phyloP scores from a whole-genome alignment of 2,888 invertebrate genomes.

The Zygothrica quintamaculata region DNA sequence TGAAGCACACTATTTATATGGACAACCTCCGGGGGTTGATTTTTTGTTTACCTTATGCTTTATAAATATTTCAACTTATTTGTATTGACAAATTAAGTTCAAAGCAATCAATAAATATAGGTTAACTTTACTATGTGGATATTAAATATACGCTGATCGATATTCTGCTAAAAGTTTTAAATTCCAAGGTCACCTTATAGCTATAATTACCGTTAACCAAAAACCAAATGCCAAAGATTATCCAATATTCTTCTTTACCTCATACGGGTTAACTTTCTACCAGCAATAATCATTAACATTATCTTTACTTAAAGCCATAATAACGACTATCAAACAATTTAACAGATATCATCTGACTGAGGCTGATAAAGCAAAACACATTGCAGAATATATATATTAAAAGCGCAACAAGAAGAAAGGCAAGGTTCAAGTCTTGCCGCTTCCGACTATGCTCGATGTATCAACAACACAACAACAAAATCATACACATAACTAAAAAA shows the following conservation, averaged over 20 bases:
- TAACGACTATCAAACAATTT: slow-evolving; percentile 14
- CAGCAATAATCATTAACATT: slow-evolving; percentile 45
- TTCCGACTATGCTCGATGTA: slow-evolving; percentile 42
- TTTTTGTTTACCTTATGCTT: slow-evolving; percentile 26
- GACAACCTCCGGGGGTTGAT: slow-evolving; percentile 1
- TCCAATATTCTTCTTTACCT: slow-evolving; percentile 55
- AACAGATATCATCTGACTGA: slow-evolving; percentile 9
- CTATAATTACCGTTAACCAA: slow-evolving; percentile 2
- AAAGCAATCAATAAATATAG: slow-evolving; percentile 31
- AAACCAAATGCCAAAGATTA: no score
- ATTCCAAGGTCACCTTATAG: slow-evolving; percentile 1
- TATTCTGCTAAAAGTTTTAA: background rate
- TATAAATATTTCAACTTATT: slow-evolving; percentile 41
- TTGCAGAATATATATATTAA: slow-evolving; percentile 36
- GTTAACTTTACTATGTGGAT: slow-evolving; percentile 7
- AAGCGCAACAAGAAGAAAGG: slow-evolving; percentile 37
- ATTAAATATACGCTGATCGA: background rate
- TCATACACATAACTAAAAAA: slow-evolving; percentile 20
- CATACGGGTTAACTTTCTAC: slow-evolving; percentile 26
- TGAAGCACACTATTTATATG: slow-evolving; percentile 21
- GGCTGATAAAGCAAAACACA: slow-evolving; percentile 53
- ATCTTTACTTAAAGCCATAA: slow-evolving; percentile 42
- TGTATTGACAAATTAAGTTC: slow-evolving; percentile 25
- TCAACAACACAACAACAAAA: slow-evolving; percentile 13
- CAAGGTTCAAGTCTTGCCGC: slow-evolving; percentile 57